phyloP scores from a whole-genome alignment of 2,113 vertebrate genomes.

The Suncus etruscus region DNA sequence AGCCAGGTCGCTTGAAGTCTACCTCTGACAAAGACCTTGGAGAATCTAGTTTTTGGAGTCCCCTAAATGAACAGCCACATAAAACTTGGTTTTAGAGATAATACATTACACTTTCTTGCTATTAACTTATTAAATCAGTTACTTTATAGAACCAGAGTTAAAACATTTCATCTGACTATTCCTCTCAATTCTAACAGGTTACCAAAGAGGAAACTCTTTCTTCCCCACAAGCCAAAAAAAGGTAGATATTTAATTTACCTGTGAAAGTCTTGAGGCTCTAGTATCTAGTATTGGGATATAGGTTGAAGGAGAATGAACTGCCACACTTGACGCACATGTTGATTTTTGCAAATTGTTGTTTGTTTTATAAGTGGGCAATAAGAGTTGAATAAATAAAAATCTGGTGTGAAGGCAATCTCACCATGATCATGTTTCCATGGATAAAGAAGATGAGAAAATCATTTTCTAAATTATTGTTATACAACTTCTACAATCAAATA shows the following conservation, averaged over 20 bases:
- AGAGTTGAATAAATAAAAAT: conserved; percentile 20
- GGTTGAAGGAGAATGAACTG: conserved; percentile 2
- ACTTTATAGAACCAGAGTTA: not conserved
- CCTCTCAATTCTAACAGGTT: not conserved
- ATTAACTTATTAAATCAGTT: not conserved
- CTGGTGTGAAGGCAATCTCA: not conserved
- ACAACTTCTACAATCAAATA: conserved; percentile 9
- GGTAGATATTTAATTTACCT: not conserved
- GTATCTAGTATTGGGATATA: not conserved
- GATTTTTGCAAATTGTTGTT: not conserved
- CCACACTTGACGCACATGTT: not conserved
- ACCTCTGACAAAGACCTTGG: not conserved
- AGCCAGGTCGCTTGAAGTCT: not conserved
- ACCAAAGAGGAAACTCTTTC: not conserved
- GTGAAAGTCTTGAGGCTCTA: not conserved
- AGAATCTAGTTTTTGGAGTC: not conserved
- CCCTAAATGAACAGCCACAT: not conserved
- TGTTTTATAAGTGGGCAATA: not conserved
- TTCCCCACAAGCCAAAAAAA: not conserved
- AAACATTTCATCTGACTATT: not conserved
- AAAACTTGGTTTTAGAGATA: not conserved
- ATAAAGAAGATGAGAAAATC: conserved; percentile 46
- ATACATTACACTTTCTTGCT: conserved; percentile 27
- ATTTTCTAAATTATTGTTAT: conserved; percentile 6
- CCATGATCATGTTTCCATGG: not conserved